phyloP scores from a whole-genome alignment of 2,113 vertebrate genomes.

The Mobula birostris region DNA sequence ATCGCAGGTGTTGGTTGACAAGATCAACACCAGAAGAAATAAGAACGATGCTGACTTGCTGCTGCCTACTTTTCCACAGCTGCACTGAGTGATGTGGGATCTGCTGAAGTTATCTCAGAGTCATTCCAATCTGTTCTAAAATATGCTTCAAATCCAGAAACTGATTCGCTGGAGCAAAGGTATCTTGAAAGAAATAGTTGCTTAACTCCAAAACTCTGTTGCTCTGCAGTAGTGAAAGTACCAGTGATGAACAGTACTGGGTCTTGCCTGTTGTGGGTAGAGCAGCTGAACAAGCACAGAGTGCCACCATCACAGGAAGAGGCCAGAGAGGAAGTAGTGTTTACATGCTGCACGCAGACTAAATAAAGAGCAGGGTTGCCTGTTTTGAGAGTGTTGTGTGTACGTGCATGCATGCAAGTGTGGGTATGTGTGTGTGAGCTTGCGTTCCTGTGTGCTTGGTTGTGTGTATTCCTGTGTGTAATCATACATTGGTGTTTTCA shows the following conservation, averaged over 20 bases:
- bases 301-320: background rate
- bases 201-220: background rate
- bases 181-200: background rate
- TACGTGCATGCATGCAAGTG: too few species aligned
- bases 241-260: background rate
- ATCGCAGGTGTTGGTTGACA: background rate
- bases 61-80: background rate
- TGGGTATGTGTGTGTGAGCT: background rate
- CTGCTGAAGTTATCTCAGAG: background rate
- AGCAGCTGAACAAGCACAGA: constrained; percentile 12
- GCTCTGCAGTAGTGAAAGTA: background rate
- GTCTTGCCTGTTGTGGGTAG: background rate
- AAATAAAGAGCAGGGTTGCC: background rate
- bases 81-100: background rate
- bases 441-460: background rate
- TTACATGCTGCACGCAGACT: background rate
- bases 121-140: background rate
- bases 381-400: background rate
- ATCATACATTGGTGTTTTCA: background rate
- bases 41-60: background rate
- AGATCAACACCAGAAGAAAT: background rate
- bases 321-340: background rate
- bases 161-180: background rate
- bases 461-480: background rate
- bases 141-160: background rate